Evolutionary conservation across 2,797 vertebrate species (phyloP).

Genomic region (Botia kubotai): DNA sequence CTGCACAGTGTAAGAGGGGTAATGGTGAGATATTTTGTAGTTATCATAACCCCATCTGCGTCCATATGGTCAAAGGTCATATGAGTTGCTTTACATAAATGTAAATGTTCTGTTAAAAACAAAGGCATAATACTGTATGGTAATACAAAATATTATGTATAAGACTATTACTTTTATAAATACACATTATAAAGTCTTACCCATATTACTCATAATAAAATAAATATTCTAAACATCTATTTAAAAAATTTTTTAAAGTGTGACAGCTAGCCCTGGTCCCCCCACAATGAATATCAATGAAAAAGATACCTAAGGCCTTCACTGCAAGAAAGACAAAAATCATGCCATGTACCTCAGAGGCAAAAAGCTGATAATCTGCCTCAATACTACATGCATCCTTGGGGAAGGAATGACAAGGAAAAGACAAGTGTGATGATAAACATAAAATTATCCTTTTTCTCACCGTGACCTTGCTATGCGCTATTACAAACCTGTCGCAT

Average conservation of each 20-base stretch:
- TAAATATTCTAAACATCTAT: background rate
- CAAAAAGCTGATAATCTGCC: conserved; percentile 43
- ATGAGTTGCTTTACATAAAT: background rate
- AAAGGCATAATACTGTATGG: no score
- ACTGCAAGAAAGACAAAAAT: background rate
- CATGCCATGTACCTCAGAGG: conserved; percentile 11
- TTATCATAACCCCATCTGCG: no score
- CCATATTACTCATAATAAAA: background rate
- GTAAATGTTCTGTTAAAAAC: background rate
- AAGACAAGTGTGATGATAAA: conserved; percentile 48
- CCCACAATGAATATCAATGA: conserved; percentile 32
- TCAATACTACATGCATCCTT: conserved; percentile 32
- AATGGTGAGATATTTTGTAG: no score
- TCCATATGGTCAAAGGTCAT: no score
- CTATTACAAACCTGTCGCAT: conserved; percentile 20
- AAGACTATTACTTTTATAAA: no score
- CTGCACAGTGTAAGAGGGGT: no score
- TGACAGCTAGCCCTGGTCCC: background rate
- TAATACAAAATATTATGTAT: no score
- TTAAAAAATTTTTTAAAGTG: no score
- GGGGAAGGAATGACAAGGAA: conserved; percentile 29
- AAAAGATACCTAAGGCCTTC: conserved; percentile 16
- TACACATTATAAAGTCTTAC: no score
- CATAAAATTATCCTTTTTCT: conserved; percentile 21
- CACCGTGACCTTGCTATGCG: conserved; percentile 22